These are phyloP conservation scores for Lucifuga dentata DNA, from an alignment of 2,113 vertebrate genomes.

Conservation along the genomic window DNA sequence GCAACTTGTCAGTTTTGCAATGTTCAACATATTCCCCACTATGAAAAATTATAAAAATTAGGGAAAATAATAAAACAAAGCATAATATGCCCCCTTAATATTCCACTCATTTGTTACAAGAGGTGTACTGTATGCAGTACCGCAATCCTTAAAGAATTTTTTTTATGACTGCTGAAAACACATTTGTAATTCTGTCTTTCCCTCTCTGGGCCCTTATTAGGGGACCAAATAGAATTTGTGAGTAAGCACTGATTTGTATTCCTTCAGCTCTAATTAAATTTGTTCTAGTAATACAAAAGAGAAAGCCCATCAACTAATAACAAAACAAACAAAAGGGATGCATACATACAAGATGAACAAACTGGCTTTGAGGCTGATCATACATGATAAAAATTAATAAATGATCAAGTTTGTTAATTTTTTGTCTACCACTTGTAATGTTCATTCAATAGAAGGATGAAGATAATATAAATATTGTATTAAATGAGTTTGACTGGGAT, in stretches of 20 bases:
- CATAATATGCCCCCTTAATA: too few relatives aligned
- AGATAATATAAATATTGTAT: slow-evolving; percentile 11
- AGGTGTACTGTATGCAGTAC: not conserved
- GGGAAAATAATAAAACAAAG: too few relatives aligned
- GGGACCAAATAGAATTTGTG: slow-evolving; percentile 68
- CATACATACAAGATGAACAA: slow-evolving; percentile 51
- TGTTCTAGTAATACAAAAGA: slow-evolving; percentile 73
- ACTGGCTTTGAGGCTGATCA: slow-evolving; percentile 61
- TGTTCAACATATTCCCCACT: too few relatives aligned
- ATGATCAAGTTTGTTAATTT: slow-evolving; percentile 26
- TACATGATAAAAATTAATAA: slow-evolving; percentile 40
- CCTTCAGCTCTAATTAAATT: slow-evolving; percentile 77
- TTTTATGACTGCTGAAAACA: slow-evolving; percentile 56
- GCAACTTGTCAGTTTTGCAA: too few relatives aligned
- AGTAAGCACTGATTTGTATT: slow-evolving; percentile 74
- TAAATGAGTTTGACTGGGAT: slow-evolving; percentile 15
- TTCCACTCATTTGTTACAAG: slow-evolving; percentile 54
- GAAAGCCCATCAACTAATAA: slow-evolving; percentile 73
- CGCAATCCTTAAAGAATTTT: slow-evolving; percentile 53
- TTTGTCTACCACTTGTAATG: not conserved
- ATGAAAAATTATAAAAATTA: too few relatives aligned
- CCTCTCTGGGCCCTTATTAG: slow-evolving; percentile 57
- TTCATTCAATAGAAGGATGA: not conserved
- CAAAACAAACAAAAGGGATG: slow-evolving; percentile 66
- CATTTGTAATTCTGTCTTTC: slow-evolving; percentile 63